phyloP scores from a whole-genome alignment of 2,113 vertebrate genomes.

The Gadus chalcogrammus region DNA sequence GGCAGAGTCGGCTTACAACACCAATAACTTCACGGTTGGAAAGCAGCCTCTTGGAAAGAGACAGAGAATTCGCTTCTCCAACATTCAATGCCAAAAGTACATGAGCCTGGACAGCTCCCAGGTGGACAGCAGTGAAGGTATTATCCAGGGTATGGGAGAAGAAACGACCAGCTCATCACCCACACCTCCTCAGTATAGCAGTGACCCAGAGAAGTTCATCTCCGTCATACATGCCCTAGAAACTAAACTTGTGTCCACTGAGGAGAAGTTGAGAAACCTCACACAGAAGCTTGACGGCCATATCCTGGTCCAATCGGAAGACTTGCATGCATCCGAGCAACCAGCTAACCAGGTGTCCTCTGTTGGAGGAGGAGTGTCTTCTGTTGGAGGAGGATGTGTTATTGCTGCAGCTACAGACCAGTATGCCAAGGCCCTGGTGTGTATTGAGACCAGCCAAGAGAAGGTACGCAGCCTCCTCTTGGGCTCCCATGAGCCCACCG shows the following conservation, averaged over 20 bases:
- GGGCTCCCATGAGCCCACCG: constrained; percentile 59
- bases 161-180: constrained; percentile 77
- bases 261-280: constrained; percentile 88
- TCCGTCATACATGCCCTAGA: constrained; percentile 89
- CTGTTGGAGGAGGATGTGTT: constrained; percentile 29
- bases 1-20: constrained; percentile 47
- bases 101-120: constrained; percentile 72
- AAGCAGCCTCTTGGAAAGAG: constrained; percentile 77
- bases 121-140: constrained; percentile 75
- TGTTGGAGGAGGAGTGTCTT: constrained; percentile 55
- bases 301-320: constrained; percentile 70
- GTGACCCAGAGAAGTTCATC: constrained; percentile 85
- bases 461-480: constrained; percentile 75
- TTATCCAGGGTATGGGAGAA: constrained; percentile 66
- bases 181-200: constrained; percentile 64
- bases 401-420: constrained; percentile 68
- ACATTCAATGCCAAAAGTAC: constrained; percentile 92
- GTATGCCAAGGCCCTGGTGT: constrained; percentile 78
- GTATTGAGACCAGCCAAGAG: constrained; percentile 81
- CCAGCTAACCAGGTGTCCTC: constrained; percentile 67
- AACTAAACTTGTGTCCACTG: constrained; percentile 85
- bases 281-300: constrained; percentile 82
- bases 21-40: constrained; percentile 63
- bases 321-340: constrained; percentile 59
- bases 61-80: constrained; percentile 89